Evolutionary conservation across 2,113 vertebrate genomes (phyloP).

Genomic region (Ploceus nigricollis): DNA sequence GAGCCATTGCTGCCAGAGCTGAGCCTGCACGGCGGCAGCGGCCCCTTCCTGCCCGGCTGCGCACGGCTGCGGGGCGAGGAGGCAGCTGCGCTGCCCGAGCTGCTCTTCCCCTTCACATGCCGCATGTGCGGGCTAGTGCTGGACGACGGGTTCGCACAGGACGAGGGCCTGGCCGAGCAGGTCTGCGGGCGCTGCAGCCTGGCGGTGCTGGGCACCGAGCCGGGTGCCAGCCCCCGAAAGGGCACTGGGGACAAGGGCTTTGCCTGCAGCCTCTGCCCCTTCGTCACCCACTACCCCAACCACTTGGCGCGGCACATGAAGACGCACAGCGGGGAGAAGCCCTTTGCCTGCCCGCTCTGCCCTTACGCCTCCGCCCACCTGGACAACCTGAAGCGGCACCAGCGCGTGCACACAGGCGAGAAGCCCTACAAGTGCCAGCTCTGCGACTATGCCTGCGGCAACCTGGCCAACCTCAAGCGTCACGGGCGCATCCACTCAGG

Average conservation of each 20-base stretch:
- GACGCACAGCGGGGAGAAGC: slow-evolving; percentile 96
- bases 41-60: slow-evolving; percentile 75
- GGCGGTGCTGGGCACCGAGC: slow-evolving; percentile 83
- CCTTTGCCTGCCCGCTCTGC: slow-evolving; percentile 92
- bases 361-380: slow-evolving; percentile 93
- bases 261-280: slow-evolving; percentile 89
- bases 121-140: slow-evolving; percentile 87
- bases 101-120: slow-evolving; percentile 90
- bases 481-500: slow-evolving; percentile 96
- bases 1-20: slow-evolving; percentile 69
- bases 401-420: slow-evolving; percentile 76
- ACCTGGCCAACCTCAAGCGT: slow-evolving; percentile 96
- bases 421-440: slow-evolving; percentile 77
- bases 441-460: slow-evolving; percentile 94
- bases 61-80: slow-evolving; percentile 70
- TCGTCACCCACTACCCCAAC: slow-evolving; percentile 96
- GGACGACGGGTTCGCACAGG: slow-evolving; percentile 76
- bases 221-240: slow-evolving; percentile 73
- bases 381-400: slow-evolving; percentile 97
- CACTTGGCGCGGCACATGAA: slow-evolving; percentile 97
- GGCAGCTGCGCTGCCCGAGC: slow-evolving; percentile 74
- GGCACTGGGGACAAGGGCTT: slow-evolving; percentile 80
- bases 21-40: slow-evolving; percentile 54
- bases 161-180: slow-evolving; percentile 83
- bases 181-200: slow-evolving; percentile 88